These are phyloP conservation scores for Probosciger aterrimus DNA, from an alignment of 2,113 vertebrate species.

Conservation along the genomic window DNA sequence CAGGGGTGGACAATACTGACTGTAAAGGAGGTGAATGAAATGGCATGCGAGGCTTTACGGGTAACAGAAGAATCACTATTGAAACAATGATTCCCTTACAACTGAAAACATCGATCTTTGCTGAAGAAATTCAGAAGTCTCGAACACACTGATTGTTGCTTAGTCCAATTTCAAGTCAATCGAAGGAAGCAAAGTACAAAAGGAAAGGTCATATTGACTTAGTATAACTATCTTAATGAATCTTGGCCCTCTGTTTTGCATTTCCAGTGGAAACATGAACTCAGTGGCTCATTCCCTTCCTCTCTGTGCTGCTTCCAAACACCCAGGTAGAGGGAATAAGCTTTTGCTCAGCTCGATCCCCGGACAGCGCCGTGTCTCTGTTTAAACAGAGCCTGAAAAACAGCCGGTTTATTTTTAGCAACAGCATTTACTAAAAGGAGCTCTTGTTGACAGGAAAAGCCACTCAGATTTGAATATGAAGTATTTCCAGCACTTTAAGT, in stretches of 20 bases:
- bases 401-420: not conserved
- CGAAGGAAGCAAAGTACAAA: slow-evolving; percentile 39
- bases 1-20: not conserved
- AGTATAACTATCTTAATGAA: not conserved
- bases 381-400: not conserved
- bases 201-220: not conserved
- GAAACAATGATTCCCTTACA: not conserved
- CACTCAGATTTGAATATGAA: slow-evolving; percentile 3
- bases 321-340: not conserved
- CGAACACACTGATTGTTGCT: not conserved
- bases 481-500: not conserved
- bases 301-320: not conserved
- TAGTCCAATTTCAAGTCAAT: slow-evolving; percentile 23
- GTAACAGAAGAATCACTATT: not conserved
- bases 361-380: not conserved
- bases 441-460: not conserved
- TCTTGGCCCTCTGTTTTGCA: not conserved
- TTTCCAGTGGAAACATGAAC: slow-evolving; percentile 19
- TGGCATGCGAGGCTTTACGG: not conserved
- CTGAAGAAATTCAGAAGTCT: not conserved
- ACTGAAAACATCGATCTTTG: not conserved
- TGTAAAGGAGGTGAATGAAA: not conserved
- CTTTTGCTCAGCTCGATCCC: not conserved
- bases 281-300: not conserved
- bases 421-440: not conserved